Base-by-base conservation (phyloP, 2,113 vertebrate species). In the Seriola quinqueradiata region DNA sequence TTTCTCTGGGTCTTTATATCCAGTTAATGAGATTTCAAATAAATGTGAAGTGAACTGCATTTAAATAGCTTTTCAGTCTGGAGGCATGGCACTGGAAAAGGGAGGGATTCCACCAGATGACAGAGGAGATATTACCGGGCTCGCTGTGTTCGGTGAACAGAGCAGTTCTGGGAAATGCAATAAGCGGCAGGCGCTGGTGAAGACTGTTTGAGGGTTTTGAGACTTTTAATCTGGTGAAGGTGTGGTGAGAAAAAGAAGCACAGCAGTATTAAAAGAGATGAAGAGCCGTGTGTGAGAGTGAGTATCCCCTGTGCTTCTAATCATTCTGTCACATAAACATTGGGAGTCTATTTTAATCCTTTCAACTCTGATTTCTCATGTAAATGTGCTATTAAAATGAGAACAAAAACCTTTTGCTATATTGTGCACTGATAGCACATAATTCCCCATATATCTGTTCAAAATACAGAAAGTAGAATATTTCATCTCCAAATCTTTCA, bases 21-120 rank as follows among this genome's bases (percentile, higher is more conserved):
- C 70, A 88, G 90, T 93, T 93, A 95, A 94, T 93, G 90, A 93
- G 90, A 94, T 95, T 94, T 93, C 90, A 93, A 94, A 93, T 92
- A 94, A 90, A 92, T 94, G 92, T 92, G 77, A 90, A 90, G 81
- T 85, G 87, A 94, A 90, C 75, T 80, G 91, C 87, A 93, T 94
- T 95, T 94, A 93, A 92, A 93, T 92, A 83, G 87, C 86, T 90
- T 87, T 92, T 92, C 90, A 88, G 84, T 85, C 77, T 87, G 86
- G 85, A 89, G 77, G 82, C 84, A 86, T 54, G 84, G 79, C 61
- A 36, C 75, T 84, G 90, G 85, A 86, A 88, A 88, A 84, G 72
- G 82, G 83, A 89, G 86, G 83, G 84, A 90, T 86, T 89, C 82
- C 12, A 77, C 69, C 59, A 80, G 82, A 82, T 86, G 92, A 94